Evolutionary conservation across 2,797 vertebrate species (phyloP).

Genomic region (Anguilla anguilla): DNA sequence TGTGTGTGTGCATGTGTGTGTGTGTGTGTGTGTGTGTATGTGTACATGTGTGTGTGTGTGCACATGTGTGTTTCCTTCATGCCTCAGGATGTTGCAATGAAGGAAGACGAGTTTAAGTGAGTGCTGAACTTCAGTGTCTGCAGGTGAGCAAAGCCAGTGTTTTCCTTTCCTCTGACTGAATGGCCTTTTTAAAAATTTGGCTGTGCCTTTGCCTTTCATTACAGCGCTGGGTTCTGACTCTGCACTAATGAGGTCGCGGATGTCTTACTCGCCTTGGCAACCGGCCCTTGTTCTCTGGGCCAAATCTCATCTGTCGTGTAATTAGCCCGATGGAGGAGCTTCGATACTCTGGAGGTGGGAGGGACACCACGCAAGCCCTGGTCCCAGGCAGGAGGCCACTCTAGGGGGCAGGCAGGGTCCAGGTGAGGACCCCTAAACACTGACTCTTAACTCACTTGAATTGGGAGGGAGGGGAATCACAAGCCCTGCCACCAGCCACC

Average conservation of each 20-base stretch:
- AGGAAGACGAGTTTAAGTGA: not conserved
- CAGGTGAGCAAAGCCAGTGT: not conserved
- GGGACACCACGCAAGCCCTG: not conserved
- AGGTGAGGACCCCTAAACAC: not conserved
- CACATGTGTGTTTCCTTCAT: not conserved
- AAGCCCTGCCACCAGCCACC: not conserved
- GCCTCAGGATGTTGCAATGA: not conserved
- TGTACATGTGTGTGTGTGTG: not conserved
- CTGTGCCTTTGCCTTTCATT: not conserved
- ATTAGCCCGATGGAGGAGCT: constrained; percentile 1
- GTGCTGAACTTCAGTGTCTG: not conserved
- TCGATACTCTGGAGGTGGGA: not conserved
- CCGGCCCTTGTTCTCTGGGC: not conserved
- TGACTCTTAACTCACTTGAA: not conserved
- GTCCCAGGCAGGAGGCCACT: not conserved
- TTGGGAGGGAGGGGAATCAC: not conserved
- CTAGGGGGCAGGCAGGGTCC: not conserved
- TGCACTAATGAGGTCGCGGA: constrained; percentile 4
- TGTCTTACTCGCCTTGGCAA: not conserved
- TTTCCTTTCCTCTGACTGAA: not conserved
- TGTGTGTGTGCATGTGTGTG: not conserved
- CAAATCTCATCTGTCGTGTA: not conserved
- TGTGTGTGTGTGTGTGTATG: not conserved
- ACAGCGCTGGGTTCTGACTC: too few species aligned
- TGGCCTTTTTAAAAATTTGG: not conserved